These are phyloP conservation scores for Drosophila punjabiensis DNA, from an alignment of 1,140 invertebrate species.

Conservation along the genomic window DNA sequence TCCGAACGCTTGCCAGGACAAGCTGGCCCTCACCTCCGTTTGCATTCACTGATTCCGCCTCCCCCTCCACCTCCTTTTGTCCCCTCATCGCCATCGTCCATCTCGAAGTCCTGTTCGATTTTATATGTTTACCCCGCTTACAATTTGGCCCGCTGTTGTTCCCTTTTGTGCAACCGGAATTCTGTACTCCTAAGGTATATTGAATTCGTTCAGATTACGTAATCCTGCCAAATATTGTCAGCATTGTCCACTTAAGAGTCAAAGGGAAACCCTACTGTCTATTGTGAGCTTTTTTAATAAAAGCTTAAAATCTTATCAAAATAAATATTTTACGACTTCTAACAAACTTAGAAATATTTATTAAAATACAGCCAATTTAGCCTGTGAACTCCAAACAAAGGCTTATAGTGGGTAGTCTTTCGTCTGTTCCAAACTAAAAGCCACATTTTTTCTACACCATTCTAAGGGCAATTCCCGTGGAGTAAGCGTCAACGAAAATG, in stretches of 20 bases:
- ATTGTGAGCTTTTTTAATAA: neutral
- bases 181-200: neutral
- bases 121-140: constrained; percentile 63
- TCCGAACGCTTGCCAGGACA: constrained; percentile 36
- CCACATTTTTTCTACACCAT: constrained; percentile 18
- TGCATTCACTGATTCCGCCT: neutral
- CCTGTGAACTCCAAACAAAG: too few relatives aligned
- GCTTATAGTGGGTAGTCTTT: neutral
- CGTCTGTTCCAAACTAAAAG: neutral
- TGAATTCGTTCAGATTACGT: neutral
- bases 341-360: neutral
- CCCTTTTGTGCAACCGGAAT: constrained; percentile 1
- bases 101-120: constrained; percentile 56
- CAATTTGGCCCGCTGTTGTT: constrained; percentile 13
- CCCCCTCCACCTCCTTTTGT: neutral
- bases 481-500: constrained; percentile 77
- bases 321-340: neutral
- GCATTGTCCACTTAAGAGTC: neutral
- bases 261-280: neutral
- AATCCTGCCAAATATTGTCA: neutral
- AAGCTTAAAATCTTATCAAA: neutral
- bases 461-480: constrained; percentile 61
- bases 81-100: constrained; percentile 32
- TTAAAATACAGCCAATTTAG: too few relatives aligned
- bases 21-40: constrained; percentile 20